Conservation (phyloP, 2,888 invertebrate genomes). For the Sclerodermus sp. region DNA sequence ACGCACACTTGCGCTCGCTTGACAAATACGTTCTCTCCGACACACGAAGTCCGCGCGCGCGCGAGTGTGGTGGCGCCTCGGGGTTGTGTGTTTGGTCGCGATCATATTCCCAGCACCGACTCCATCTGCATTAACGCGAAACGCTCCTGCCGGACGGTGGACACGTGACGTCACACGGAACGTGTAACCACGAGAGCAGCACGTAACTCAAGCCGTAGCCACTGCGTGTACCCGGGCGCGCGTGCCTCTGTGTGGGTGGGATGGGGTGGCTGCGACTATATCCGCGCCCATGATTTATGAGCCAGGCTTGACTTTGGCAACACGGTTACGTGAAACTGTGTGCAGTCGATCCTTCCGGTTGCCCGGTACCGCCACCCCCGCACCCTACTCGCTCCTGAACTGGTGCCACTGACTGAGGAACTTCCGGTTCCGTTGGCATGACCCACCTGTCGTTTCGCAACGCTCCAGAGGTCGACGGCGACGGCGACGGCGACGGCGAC, state of each 20-base stretch:
- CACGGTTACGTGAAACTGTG: constrained; percentile 12
- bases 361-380: not conserved
- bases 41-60: not conserved
- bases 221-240: constrained; percentile 1
- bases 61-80: too few species aligned
- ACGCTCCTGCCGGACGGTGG: constrained; percentile 5
- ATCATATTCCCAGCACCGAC: not conserved
- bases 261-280: constrained; percentile 19
- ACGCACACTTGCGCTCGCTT: too few species aligned
- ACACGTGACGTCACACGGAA: not conserved
- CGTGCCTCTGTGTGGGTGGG: too few species aligned
- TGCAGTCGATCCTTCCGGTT: constrained; percentile 14
- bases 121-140: constrained; percentile 18
- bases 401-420: too few species aligned
- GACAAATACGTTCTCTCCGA: not conserved
- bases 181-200: not conserved
- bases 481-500: too few species aligned
- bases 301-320: constrained; percentile 18
- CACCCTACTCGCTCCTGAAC: not conserved
- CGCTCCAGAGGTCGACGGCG: too few species aligned
- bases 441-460: too few species aligned
- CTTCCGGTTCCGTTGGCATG: too few species aligned
- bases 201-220: too few species aligned
- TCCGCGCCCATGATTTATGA: constrained; percentile 31
- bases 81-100: too few species aligned